Evolutionary conservation across 2,888 invertebrate species (phyloP).

Genomic region (Osmoderma eremita): DNA sequence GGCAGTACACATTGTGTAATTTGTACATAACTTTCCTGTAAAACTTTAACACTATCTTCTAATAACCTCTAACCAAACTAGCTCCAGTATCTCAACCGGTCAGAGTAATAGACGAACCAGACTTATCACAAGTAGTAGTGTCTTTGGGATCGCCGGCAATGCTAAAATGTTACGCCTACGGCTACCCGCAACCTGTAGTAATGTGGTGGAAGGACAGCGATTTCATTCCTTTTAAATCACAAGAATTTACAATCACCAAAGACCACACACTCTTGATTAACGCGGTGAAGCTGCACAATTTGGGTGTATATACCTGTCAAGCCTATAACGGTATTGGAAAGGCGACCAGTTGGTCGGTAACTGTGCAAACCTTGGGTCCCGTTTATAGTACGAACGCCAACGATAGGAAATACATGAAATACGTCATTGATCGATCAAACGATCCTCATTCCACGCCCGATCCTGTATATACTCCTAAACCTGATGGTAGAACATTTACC

Average conservation of each 20-base stretch:
- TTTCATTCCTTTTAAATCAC: constrained; percentile 78
- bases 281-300: constrained; percentile 74
- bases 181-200: constrained; percentile 81
- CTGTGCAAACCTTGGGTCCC: constrained; percentile 77
- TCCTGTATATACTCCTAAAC: constrained; percentile 58
- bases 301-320: constrained; percentile 89
- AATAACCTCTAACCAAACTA: constrained; percentile 38
- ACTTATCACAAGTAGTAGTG: constrained; percentile 73
- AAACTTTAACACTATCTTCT: constrained; percentile 15
- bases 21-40: neutral
- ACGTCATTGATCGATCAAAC: constrained; percentile 67
- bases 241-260: constrained; percentile 75
- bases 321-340: constrained; percentile 83
- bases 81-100: constrained; percentile 46
- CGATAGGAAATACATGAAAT: constrained; percentile 70
- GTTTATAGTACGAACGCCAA: constrained; percentile 69
- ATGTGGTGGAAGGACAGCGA: constrained; percentile 86
- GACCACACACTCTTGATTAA: constrained; percentile 81
- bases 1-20: neutral
- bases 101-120: constrained; percentile 65
- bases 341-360: constrained; percentile 80
- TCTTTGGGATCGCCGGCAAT: constrained; percentile 76
- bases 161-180: constrained; percentile 84
- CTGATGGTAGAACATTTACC: constrained; percentile 53
- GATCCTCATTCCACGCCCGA: constrained; percentile 58